Evolutionary conservation across 1,140 invertebrate genomes (phyloP), one percentile per base, ranked within the genome.

Genomic region (Metaphire vulgaris): DNA sequence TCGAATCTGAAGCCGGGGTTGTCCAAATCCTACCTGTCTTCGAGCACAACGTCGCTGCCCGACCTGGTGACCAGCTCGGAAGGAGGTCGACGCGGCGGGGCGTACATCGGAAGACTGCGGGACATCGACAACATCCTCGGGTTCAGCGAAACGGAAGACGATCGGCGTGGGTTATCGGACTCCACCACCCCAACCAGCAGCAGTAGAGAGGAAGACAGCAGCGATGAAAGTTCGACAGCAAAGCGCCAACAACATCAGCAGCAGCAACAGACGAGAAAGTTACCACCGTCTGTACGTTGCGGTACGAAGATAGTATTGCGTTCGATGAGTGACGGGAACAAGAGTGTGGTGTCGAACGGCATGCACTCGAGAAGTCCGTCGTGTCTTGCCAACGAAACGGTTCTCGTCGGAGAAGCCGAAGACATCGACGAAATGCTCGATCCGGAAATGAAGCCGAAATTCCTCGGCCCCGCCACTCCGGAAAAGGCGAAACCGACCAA

Each of bases 51-150:
- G 6, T 56, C 41, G 31, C 78, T 84, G 41, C 82, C 83, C 1
- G 82, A 84, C 76, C 76, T 83, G 12, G 80, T 84, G 71, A 74
- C 31, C 69, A 74, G 31, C 79, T 80, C 77, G 41, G 79, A 64
- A 78, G 79, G 6, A 26, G 68, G 56, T 26, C 29, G 66, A 69
- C 31, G 21, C 79, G 67, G 74, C 76, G 16, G 69, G 79, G n/a
- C n/a, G n/a, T 15, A 74, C 79, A 67, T 72, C 79, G 26, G 66
- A 34, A 65, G 69, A 76, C 29, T 81, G 28, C 80, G 80, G 64
- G 83, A 85, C 79, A 85, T 85, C 56, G 83, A 84, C 76, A 83
- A 77, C 32, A 74, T 84, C 16, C 76, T 84, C 33, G 78, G 78
- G 56, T 80, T 77, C 73, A 79, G 73, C 72, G 74, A 76, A 64